These are phyloP conservation scores for Anagrus nilaparvatae DNA, from an alignment of 1,140 invertebrate species.

Conservation along the genomic window DNA sequence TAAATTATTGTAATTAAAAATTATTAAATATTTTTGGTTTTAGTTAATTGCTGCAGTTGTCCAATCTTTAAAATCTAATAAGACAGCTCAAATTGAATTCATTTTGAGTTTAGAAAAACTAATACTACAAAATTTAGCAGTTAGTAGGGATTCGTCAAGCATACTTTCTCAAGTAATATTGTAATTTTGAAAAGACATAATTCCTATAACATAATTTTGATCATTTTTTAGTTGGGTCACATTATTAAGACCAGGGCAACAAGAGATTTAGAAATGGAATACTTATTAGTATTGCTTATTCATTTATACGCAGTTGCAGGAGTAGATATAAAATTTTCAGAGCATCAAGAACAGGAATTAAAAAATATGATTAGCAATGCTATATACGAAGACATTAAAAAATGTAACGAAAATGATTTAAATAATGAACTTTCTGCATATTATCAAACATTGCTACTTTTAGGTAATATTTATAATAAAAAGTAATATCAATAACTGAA, in stretches of 20 bases:
- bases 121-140: slow-evolving; percentile 47
- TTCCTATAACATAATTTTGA: background rate
- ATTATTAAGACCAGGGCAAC: slow-evolving; percentile 48
- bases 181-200: slow-evolving; percentile 4
- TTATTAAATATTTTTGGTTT: slow-evolving; percentile 28
- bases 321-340: slow-evolving; percentile 45
- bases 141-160: slow-evolving; percentile 49
- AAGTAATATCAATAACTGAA: slow-evolving; percentile 1
- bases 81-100: slow-evolving; percentile 43
- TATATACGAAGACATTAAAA: slow-evolving; percentile 49
- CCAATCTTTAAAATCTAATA: slow-evolving; percentile 47
- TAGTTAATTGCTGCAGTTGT: slow-evolving; percentile 49
- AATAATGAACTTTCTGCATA: slow-evolving; percentile 27
- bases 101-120: slow-evolving; percentile 48
- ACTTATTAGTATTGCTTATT: slow-evolving; percentile 49
- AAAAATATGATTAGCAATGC: slow-evolving; percentile 44
- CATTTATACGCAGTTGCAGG: slow-evolving; percentile 54
- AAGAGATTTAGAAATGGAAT: slow-evolving; percentile 46
- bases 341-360: slow-evolving; percentile 45
- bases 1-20: slow-evolving; percentile 12
- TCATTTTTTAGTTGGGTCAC: slow-evolving; percentile 44
- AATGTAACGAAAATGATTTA: slow-evolving; percentile 23
- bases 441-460: slow-evolving; percentile 31
- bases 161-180: slow-evolving; percentile 46
- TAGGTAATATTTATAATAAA: slow-evolving; percentile 22